Conservation (phyloP, 2,113 vertebrate species). For the Erythrolamprus reginae region DNA sequence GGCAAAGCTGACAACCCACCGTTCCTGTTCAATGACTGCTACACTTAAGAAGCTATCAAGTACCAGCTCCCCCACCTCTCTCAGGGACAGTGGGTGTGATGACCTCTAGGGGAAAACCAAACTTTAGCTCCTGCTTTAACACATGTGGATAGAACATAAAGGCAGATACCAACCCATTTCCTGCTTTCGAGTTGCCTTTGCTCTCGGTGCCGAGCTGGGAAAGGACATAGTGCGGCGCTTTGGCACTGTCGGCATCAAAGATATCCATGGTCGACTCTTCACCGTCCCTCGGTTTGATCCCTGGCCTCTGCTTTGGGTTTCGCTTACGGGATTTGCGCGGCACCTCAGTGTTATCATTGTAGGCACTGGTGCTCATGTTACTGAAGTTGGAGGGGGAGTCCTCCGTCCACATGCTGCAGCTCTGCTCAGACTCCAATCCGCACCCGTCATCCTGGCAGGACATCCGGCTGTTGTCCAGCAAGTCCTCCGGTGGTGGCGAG, state of each 20-base stretch:
- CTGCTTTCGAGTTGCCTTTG: constrained; percentile 90
- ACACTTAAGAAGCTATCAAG: constrained; percentile 36
- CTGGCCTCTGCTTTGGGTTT: constrained; percentile 94
- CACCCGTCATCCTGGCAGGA: constrained; percentile 92
- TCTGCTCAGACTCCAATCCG: constrained; percentile 91
- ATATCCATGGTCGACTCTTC: constrained; percentile 93
- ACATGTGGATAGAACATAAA: constrained; percentile 63
- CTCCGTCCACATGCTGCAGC: constrained; percentile 98
- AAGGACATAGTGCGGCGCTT: constrained; percentile 98
- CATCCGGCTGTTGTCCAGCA: constrained; percentile 95
- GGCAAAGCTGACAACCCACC: constrained; percentile 25
- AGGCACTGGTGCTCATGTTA: constrained; percentile 90
- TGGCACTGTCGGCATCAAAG: constrained; percentile 98
- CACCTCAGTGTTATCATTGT: constrained; percentile 98
- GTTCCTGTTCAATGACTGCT: constrained; percentile 33
- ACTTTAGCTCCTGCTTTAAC: constrained; percentile 47
- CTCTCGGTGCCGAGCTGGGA: constrained; percentile 93
- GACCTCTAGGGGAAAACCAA: constrained; percentile 34
- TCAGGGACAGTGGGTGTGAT: constrained; percentile 56
- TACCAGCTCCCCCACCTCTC: constrained; percentile 32
- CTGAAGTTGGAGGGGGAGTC: constrained; percentile 98
- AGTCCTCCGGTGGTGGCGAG: constrained; percentile 95
- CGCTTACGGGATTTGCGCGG: constrained; percentile 98
- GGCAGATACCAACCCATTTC: constrained; percentile 86
- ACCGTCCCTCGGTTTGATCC: constrained; percentile 80